Conservation (phyloP, 2,797 vertebrate genomes). For the Acipenser oxyrinchus region DNA sequence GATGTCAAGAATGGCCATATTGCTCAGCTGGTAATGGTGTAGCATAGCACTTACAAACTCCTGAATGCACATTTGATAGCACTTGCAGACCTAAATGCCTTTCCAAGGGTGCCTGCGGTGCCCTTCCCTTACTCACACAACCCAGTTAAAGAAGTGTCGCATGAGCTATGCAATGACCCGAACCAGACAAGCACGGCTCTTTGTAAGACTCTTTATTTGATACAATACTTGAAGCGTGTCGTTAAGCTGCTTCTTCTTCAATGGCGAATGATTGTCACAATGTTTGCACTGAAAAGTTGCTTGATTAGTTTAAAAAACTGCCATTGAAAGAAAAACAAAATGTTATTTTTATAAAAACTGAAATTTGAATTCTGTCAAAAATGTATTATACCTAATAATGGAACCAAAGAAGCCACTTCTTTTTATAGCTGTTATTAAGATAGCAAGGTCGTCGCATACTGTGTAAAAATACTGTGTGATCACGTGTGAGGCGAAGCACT, state of each 20-base stretch:
- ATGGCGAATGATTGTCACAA: conserved; percentile 94
- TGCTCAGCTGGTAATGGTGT: conserved; percentile 57
- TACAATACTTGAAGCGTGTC: conserved; percentile 99
- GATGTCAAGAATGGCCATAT: conserved; percentile 34
- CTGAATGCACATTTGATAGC: conserved; percentile 83
- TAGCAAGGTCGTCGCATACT: conserved; percentile 73
- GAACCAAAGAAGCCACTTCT: conserved; percentile 98
- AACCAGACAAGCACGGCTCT: conserved; percentile 74
- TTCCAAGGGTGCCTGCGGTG: conserved; percentile 77
- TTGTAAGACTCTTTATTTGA: conserved; percentile 78
- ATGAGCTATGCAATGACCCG: conserved; percentile 94
- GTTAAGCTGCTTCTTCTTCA: conserved; percentile 97
- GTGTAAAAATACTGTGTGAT: conserved; percentile 70
- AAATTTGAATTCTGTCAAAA: conserved; percentile 86
- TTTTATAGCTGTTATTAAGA: conserved; percentile 79
- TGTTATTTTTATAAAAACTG: conserved; percentile 96
- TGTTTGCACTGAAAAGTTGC: conserved; percentile 99
- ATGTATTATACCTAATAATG: conserved; percentile 96
- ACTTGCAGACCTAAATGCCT: conserved; percentile 90
- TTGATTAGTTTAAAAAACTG: conserved; percentile 84
- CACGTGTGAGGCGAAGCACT: conserved; percentile 74
- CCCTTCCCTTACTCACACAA: conserved; percentile 60
- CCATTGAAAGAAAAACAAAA: conserved; percentile 79
- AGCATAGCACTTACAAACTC: conserved; percentile 78
- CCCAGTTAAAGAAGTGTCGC: conserved; percentile 81